These are phyloP conservation scores for Drosophila merina DNA, from an alignment of 2,888 invertebrate species.

Conservation along the genomic window DNA sequence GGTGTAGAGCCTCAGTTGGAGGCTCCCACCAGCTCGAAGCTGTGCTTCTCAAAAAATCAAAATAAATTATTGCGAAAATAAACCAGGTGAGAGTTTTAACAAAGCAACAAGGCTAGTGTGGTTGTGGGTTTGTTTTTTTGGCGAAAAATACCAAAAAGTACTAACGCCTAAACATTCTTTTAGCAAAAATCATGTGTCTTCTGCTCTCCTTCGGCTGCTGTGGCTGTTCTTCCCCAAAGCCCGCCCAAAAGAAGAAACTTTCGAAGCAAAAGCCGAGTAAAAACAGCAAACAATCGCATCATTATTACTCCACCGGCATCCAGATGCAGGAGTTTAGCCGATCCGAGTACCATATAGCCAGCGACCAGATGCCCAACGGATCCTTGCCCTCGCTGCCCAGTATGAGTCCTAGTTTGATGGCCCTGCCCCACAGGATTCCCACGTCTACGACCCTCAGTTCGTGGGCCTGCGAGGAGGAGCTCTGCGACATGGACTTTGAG, in stretches of 20 bases:
- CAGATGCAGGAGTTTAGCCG: slow-evolving; percentile 24
- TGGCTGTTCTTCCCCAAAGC: slow-evolving; percentile 5
- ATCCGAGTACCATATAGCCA: slow-evolving; percentile 15
- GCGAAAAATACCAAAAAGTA: neutral
- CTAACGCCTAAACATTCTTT: neutral
- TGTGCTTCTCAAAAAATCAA: neutral
- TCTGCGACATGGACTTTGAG: slow-evolving; percentile 46
- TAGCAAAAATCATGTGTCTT: slow-evolving; percentile 4
- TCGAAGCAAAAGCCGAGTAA: neutral
- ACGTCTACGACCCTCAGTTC: slow-evolving; percentile 15
- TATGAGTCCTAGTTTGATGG: slow-evolving; percentile 17
- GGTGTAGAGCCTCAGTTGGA: slow-evolving; percentile 6
- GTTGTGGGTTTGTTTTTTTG: neutral
- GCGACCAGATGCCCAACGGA: slow-evolving; percentile 26
- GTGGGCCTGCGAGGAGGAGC: slow-evolving; percentile 46
- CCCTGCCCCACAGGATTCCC: neutral
- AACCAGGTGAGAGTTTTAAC: neutral
- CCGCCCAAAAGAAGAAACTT: neutral
- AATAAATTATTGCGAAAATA: neutral
- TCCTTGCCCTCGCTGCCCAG: slow-evolving; percentile 18
- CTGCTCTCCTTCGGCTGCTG: slow-evolving; percentile 8
- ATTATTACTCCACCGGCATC: slow-evolving; percentile 20
- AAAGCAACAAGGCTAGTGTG: neutral
- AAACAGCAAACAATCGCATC: neutral
- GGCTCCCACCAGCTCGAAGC: neutral